Evolutionary conservation across 1,140 invertebrate species (phyloP).

Genomic region (Trypoxylus dichotomus): DNA sequence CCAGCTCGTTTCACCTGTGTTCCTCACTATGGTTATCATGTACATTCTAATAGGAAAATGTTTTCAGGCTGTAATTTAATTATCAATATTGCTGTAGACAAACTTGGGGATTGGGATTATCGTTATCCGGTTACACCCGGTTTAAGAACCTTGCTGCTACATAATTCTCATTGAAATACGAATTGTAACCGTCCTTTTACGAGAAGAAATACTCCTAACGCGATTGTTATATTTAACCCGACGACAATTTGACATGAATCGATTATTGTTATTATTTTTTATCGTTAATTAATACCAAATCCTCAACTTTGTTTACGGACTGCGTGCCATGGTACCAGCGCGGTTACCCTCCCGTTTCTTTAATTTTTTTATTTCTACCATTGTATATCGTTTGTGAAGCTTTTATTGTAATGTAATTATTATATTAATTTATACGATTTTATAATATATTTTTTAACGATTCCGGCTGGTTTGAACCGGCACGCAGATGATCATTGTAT

Average conservation of each 20-base stretch:
- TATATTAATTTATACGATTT: slow-evolving; percentile 22
- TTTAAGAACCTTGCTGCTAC: slow-evolving; percentile 21
- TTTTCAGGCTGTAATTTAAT: slow-evolving; percentile 43
- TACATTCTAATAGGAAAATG: slow-evolving; percentile 39
- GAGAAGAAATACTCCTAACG: neutral
- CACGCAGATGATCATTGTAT: slow-evolving; percentile 48
- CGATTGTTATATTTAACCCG: neutral
- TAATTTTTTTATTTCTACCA: neutral
- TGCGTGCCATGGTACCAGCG: slow-evolving; percentile 36
- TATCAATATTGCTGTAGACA: slow-evolving; percentile 32
- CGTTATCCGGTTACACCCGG: neutral
- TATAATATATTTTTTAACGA: slow-evolving; percentile 25
- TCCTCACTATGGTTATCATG: slow-evolving; percentile 38
- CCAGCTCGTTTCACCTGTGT: slow-evolving; percentile 39
- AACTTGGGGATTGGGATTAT: slow-evolving; percentile 25
- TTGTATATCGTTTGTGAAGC: slow-evolving; percentile 25
- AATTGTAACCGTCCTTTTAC: slow-evolving; percentile 48
- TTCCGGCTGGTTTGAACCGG: slow-evolving; percentile 26
- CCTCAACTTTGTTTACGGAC: slow-evolving; percentile 44
- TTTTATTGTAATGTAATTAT: slow-evolving; percentile 22
- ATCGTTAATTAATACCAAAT: slow-evolving; percentile 14
- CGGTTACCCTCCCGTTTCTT: neutral
- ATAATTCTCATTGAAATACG: slow-evolving; percentile 36
- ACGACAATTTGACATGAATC: neutral
- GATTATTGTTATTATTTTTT: neutral